Base-by-base conservation (phyloP, 2,888 invertebrate species). In the Hemistola chrysoprasaria region DNA sequence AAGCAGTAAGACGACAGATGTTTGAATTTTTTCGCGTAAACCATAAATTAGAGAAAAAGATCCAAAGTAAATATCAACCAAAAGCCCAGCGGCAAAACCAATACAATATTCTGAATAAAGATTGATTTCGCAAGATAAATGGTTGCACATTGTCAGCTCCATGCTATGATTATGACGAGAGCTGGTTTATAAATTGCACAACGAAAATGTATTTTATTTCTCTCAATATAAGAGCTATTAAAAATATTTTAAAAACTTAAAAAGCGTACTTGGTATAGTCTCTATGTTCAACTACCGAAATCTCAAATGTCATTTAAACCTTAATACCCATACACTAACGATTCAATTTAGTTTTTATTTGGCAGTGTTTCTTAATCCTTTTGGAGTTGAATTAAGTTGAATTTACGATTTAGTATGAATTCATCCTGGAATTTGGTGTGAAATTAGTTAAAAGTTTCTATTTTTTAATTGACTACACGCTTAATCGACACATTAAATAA, bases 101-200 rank as follows among this genome's bases (percentile, higher is more conserved):
- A 87, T 80, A 86, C 84, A 81, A 85, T 84, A 85, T 87, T 85
- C 83, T 81, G 84, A 88, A 85, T 86, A 86, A 85, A 87, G 89
- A 89, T 90, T 89, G 88, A 90, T 89, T 89, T 86, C 75, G 72
- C 72, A 90, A 89, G 89, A 90, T 90, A 87, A 88, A 90, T 90
- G 87, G 81, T 81, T 65, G 65, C 74, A 84, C 79, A 87, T 88
- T 88, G 87, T 88, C 85, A 87, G 85, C 80, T 77, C 71, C 86
- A 85, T 75, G 64, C 80, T 80, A 78, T 80, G 83, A 71, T 74
- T 78, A 71, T 78, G 78, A 76, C 79, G 79, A 75, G 68, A 72
- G 69, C 68, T 65, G 63, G 63, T 54, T 48, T 53, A 31, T 56
- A 64, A 67, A 68, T 78, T 77, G 76, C 69, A 66, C 67, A 72